These are phyloP conservation scores for Phortica okadai DNA, from an alignment of 2,888 invertebrate species.

Conservation along the genomic window DNA sequence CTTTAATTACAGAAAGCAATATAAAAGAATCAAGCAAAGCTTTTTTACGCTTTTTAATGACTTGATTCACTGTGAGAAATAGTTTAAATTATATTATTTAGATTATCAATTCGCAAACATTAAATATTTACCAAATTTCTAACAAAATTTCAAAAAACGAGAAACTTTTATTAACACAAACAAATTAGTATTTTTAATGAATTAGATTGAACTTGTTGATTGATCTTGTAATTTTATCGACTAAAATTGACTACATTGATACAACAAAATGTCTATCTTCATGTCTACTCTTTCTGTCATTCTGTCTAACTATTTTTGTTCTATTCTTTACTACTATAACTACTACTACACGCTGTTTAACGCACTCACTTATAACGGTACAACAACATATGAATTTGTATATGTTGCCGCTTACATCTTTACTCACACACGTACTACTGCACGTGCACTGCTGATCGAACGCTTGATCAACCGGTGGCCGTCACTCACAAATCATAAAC, in stretches of 20 bases:
- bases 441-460: neutral
- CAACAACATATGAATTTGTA: neutral
- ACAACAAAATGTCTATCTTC: neutral
- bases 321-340: slow-evolving; percentile 10
- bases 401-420: slow-evolving; percentile 1
- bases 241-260: no score
- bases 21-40: neutral
- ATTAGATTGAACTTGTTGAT: no score
- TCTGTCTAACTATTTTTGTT: neutral
- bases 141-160: no score
- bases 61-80: no score
- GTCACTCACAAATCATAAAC: slow-evolving; percentile 2
- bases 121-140: no score
- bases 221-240: no score
- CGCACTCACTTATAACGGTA: slow-evolving; percentile 20
- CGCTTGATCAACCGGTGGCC: neutral
- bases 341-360: neutral
- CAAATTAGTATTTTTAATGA: no score
- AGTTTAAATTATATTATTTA: no score
- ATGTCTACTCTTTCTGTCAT: neutral
- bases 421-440: neutral
- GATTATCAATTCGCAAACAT: no score
- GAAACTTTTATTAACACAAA: no score
- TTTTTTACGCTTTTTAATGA: neutral
- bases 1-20: neutral